These are phyloP conservation scores for Scylla paramamosain DNA, from an alignment of 1,140 invertebrate genomes.

Conservation along the genomic window DNA sequence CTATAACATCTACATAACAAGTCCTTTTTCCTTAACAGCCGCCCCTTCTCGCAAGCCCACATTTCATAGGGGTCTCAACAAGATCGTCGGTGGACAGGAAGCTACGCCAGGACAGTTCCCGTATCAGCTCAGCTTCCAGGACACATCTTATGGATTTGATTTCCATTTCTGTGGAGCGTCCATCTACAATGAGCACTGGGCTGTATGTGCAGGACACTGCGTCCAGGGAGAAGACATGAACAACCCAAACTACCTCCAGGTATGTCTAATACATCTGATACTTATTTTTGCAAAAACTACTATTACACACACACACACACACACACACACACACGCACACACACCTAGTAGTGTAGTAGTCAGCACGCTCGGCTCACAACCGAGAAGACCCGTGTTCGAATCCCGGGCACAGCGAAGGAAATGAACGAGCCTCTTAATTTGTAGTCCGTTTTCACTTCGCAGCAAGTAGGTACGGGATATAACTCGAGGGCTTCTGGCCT, in stretches of 20 bases:
- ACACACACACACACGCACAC: background rate
- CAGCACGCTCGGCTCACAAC: no score
- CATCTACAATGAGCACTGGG: slow-evolving; percentile 83
- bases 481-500: no score
- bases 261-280: background rate
- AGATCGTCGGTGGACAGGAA: slow-evolving; percentile 85
- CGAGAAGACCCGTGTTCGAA: no score
- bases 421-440: no score
- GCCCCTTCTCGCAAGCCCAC: slow-evolving; percentile 41
- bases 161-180: slow-evolving; percentile 83
- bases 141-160: slow-evolving; percentile 65
- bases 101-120: slow-evolving; percentile 84
- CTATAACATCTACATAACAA: background rate
- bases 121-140: slow-evolving; percentile 83
- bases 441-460: no score
- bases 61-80: slow-evolving; percentile 60
- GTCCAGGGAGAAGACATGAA: slow-evolving; percentile 75
- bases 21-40: background rate
- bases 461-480: no score
- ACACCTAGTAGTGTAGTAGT: background rate
- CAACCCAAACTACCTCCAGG: slow-evolving; percentile 65
- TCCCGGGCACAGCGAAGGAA: no score
- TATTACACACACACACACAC: background rate
- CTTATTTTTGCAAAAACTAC: background rate
- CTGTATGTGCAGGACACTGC: slow-evolving; percentile 84